Base-by-base conservation (phyloP, 2,797 vertebrate species). In the Phyllotis vaccarum region DNA sequence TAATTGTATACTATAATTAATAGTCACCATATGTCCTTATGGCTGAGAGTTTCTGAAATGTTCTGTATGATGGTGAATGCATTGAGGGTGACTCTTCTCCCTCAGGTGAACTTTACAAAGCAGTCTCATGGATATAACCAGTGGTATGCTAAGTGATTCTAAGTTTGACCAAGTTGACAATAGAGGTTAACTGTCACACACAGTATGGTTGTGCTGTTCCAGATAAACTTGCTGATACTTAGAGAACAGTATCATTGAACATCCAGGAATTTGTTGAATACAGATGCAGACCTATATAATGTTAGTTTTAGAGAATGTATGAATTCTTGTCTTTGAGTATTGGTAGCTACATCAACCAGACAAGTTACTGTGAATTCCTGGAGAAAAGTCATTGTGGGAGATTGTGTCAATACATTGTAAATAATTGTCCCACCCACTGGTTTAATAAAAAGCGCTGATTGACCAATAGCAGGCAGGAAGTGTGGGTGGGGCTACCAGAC, bases 181-280 rank as follows among this genome's bases (percentile, higher is more conserved):
- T 10, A 24, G 56, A 80, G 17, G 40, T 81, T 27, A 40, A 29
- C 22, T 60, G 21, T 60, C 22, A 75, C 56, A 40, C 56, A 60
- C 10, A 64, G 27, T 7, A 6, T 37, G 37, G 31, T 34, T 86
- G 31, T 46, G 3, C 24, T 37, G 4, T 40, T 75, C 86, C 14
- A 10, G 31, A 74, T 56, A 85, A 29, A 89, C 49, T 40, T 22
- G 58, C 24, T 24, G 16, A 29, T 16, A 37, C 24, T 75, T 90
- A 46, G n/a, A 94, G 78, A 72, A 16, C 68, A 92, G 37, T 31
- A 74, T 75, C 74, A 58, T 70, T 93, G 17, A 60, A 87, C 91
- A 49, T 49, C 46, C 6, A 46, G 46, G 89, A 85, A 88, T 85
- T 86, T 87, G 60, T 2, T 76, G 21, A 90, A 3, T 46, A 82